Evolutionary conservation across 2,888 invertebrate species (phyloP), one percentile per base, ranked within the genome.

Genomic region (Minunthozetes semirufus): DNA sequence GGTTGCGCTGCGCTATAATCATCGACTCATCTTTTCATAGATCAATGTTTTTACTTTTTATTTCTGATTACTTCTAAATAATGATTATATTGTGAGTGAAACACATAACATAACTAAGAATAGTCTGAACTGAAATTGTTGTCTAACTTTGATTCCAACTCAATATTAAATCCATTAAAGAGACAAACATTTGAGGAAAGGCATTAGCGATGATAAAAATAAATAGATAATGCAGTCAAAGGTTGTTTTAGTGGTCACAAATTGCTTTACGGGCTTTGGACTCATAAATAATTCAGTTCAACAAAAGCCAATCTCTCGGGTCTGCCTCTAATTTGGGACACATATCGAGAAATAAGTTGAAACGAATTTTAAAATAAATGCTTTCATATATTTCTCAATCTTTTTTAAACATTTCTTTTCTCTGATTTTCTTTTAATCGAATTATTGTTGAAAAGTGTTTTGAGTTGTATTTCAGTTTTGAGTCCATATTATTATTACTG

Each of bases 221-320:
- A 63, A 63, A 63, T 38, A 63, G 33, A 63, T n/a, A 63, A 63
- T 63, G 33, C n/a, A 33, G n/a, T 29, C 63, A 63, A 25, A 29
- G 63, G 63, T 63, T 63, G 63, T 17, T 63, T 63, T 33, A 63
- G 63, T 63, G 63, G 63, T 63, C 63, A 63, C 63, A 63, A 63
- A 63, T 63, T 63, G 63, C 63, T 63, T 63, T 63, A 9, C 27
- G 63, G n/a, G 63, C 13, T 13, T 63, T 56, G 25, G n/a, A 63
- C 29, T 61, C 63, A 63, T 63, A 63, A 63, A 63, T 63, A 63
- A 63, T 63, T 63, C 63, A 63, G 33, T 17, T 4, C 63, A 63
- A 63, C 63, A 63, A 63, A 63, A 33, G 33, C 29, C 29, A 61
- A 13, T 19, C 19, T n/a, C 17, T 22, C 6, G 9, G 22, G 9